Conservation (phyloP, 1,140 invertebrate genomes). For the Melipona quadrifasciata region DNA sequence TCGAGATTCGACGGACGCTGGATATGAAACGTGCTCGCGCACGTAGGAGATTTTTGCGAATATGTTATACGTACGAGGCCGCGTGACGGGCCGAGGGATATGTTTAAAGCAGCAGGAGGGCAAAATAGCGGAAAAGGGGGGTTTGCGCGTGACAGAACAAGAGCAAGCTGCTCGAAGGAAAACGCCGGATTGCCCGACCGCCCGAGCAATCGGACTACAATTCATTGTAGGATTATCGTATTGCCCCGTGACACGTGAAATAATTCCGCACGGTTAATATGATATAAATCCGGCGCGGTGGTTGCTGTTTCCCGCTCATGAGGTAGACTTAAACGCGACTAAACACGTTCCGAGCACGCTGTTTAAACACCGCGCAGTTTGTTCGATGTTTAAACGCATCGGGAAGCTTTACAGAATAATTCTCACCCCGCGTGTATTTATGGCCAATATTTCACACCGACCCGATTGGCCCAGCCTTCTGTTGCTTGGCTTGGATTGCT, state of each 20-base stretch:
- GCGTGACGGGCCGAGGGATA: too few species aligned
- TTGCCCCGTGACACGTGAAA: constrained; percentile 53
- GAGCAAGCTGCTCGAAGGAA: constrained; percentile 40
- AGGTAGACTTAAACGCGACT: neutral
- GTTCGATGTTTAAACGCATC: constrained; percentile 17
- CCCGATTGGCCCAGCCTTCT: neutral
- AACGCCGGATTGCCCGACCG: constrained; percentile 42
- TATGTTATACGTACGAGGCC: neutral
- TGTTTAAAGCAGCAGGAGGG: constrained; percentile 5
- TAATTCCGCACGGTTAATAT: constrained; percentile 62
- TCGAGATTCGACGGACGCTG: neutral
- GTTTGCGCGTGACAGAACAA: constrained; percentile 48
- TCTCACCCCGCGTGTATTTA: neutral
- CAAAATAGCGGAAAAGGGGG: constrained; percentile 17
- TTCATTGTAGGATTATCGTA: constrained; percentile 58
- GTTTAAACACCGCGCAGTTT: constrained; percentile 13
- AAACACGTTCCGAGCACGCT: constrained; percentile 4
- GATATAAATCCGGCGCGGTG: constrained; percentile 56
- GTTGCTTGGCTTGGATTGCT: neutral
- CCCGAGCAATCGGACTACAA: constrained; percentile 44
- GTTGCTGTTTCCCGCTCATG: neutral
- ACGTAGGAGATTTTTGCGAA: too few species aligned
- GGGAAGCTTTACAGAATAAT: constrained; percentile 38
- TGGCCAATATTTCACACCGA: constrained; percentile 3
- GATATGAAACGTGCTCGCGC: too few species aligned